Base-by-base conservation (phyloP, 1,140 invertebrate genomes). In the Condylostylus longicornis region DNA sequence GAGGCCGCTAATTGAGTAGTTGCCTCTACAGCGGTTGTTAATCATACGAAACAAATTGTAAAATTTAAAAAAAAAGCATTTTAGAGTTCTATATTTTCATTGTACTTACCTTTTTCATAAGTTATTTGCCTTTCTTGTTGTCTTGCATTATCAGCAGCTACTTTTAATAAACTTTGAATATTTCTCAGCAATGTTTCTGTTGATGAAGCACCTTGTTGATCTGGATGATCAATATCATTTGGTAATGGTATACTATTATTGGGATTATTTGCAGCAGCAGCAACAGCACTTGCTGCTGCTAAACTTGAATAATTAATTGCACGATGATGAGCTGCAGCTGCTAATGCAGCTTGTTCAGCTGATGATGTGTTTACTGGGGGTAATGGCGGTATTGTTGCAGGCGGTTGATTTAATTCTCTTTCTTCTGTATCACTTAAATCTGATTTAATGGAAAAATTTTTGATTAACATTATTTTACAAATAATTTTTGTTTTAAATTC, bases 51-150 rank as follows among this genome's bases (percentile, higher is more conserved):
- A 25, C 23, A n/a, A 25, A 25, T 25, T 25, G 23, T 17, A 18
- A 18, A 3, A 32, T 4, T 5, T 32, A 32, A n/a, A 32, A 17
- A 18, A 32, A 32, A 15, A 32, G 23, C 23, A 25, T 25, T 25
- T n/a, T 7, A n/a, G 23, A 7, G 23, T 8, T n/a, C n/a, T n/a
- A 25, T n/a, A n/a, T 25, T 25, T 25, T 25, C 23, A 8, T 25
- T 25, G 7, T 10, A 43, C 55, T 52, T 67, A 94, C 90, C 87
- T 88, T 91, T 94, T 67, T 95, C 89, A 62, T 89, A 87, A 69
- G 82, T 89, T 60, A 91, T 85, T 65, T 93, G 86, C 45, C 87
- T 72, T 60, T 95, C 89, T 63, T 93, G 87, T 55, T 94, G 88
- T 44, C 88, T 72, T 21, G 89, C 88, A 68, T 93, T 94, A 64